A percentile compares a stretch with the other conserved stretches of the same genome.
phyloP scores from a whole-genome alignment of 2,113 vertebrate species.

The Calypte anna region DNA sequence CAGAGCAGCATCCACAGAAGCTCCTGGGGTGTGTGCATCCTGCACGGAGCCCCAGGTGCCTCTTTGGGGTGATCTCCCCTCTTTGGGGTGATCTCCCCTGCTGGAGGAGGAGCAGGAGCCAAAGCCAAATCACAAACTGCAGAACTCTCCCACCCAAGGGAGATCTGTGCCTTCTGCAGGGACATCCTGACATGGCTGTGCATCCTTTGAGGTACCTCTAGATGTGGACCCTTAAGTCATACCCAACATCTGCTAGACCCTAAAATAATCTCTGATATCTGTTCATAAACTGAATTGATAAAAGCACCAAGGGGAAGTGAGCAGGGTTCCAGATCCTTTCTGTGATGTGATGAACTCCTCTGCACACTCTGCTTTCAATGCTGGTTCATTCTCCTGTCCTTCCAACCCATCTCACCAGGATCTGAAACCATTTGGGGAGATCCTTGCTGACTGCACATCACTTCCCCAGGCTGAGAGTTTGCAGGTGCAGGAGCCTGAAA shows the following conservation, averaged over 20 bases:
- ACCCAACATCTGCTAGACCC: not conserved
- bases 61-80: not conserved
- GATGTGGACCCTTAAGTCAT: not conserved
- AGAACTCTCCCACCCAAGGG: not conserved
- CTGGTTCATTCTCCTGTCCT: not conserved
- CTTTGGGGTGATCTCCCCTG: not conserved
- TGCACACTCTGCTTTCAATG: not conserved
- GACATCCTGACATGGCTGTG: not conserved
- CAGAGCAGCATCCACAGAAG: not conserved
- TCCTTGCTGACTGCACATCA: not conserved
- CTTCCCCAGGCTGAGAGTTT: not conserved
- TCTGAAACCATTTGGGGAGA: not conserved
- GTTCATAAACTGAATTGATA: not conserved
- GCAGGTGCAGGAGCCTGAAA: not conserved
- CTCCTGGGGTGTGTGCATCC: not conserved
- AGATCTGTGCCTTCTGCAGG: not conserved
- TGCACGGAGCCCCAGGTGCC: rapidly evolving
- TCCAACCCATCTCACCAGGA: not conserved
- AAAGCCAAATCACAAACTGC: not conserved
- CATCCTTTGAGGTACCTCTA: not conserved
- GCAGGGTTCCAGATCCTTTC: not conserved
- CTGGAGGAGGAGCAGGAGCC: not conserved
- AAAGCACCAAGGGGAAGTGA: not conserved
- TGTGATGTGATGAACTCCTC: not conserved
- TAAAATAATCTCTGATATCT: no score